Percentiles rank a stretch among this genome's conserved stretches.
phyloP scores from a whole-genome alignment of 2,797 vertebrate genomes.

The Aselliscus stoliczkanus region DNA sequence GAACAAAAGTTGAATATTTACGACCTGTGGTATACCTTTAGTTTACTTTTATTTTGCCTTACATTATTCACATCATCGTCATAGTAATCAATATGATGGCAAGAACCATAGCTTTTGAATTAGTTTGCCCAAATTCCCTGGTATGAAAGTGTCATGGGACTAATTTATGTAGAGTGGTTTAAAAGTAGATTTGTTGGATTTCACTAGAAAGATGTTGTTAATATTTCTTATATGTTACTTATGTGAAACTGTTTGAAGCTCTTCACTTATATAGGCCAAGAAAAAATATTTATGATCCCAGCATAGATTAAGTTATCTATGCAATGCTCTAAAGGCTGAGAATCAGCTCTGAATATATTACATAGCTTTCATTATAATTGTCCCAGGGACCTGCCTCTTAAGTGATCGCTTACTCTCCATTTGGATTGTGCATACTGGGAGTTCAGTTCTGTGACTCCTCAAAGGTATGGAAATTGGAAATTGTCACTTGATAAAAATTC shows the following conservation, averaged over 20 bases:
- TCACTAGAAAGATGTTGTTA: background rate
- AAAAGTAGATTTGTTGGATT: background rate
- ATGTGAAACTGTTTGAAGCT: constrained; percentile 8
- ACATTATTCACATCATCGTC: background rate
- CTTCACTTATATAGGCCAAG: background rate
- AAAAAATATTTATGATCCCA: background rate
- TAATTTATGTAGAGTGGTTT: background rate
- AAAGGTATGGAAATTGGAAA: background rate
- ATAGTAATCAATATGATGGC: background rate
- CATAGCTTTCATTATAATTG: background rate
- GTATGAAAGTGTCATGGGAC: background rate
- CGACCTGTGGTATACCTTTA: background rate
- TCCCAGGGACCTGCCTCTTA: background rate
- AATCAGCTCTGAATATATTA: constrained; percentile 21
- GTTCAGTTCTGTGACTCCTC: constrained; percentile 8
- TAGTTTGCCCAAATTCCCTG: background rate
- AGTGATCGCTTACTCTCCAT: background rate
- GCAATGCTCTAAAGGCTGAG: background rate
- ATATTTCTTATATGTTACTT: constrained; percentile 17
- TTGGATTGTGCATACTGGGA: background rate
- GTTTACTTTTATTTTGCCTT: constrained; percentile 19
- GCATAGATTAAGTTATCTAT: background rate
- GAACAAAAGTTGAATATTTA: background rate
- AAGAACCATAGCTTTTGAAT: constrained; percentile 5
- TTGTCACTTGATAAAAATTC: background rate